Conservation (phyloP, 2,113 vertebrate genomes). For the Rhabdornis inornatus region DNA sequence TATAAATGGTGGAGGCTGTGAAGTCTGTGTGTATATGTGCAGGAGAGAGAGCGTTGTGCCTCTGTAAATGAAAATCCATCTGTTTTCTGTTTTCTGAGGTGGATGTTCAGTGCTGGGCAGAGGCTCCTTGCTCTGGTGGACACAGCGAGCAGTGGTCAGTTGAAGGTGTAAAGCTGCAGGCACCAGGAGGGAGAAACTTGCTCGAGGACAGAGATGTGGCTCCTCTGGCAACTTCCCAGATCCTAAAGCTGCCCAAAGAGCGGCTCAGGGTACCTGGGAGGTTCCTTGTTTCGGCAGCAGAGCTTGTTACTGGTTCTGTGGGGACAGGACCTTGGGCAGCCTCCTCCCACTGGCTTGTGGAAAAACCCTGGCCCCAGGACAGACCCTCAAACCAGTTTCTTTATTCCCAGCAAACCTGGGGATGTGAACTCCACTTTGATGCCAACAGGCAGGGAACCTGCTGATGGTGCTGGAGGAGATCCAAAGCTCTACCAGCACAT, state of each 20-base stretch:
- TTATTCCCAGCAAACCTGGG: neutral
- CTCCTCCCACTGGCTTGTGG: accelerated
- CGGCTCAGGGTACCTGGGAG: neutral
- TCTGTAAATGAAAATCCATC: neutral
- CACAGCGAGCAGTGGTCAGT: neutral
- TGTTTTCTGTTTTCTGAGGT: neutral
- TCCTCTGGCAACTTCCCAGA: neutral
- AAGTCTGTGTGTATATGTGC: neutral
- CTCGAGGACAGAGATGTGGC: neutral
- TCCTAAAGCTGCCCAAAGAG: neutral
- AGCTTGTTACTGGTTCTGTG: neutral
- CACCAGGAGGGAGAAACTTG: neutral
- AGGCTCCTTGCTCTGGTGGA: neutral
- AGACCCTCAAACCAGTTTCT: neutral
- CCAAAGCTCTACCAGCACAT: neutral
- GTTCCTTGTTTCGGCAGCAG: neutral
- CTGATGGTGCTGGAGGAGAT: neutral
- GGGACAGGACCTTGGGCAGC: neutral
- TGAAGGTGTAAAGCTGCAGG: neutral
- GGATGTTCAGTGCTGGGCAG: neutral
- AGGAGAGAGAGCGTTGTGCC: neutral
- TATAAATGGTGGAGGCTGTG: neutral
- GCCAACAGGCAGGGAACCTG: neutral
- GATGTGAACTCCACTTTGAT: neutral
- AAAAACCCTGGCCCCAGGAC: neutral